Conservation (phyloP, 2,797 vertebrate species). For the Urocyon cinereoargenteus region DNA sequence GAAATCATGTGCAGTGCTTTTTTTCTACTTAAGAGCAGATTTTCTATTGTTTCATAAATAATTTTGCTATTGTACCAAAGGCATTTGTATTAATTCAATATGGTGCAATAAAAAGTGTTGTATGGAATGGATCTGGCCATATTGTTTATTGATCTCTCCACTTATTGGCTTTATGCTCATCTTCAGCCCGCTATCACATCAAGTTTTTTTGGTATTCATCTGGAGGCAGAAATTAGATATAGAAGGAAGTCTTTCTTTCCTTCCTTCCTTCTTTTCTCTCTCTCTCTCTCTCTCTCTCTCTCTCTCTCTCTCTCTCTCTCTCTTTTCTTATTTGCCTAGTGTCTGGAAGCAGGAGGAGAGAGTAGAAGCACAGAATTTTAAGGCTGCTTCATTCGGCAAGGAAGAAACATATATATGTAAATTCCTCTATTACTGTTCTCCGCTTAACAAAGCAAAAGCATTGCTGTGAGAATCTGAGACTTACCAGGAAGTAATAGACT, state of each 20-base stretch:
- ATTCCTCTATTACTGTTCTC: not conserved
- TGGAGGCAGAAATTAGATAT: slow-evolving; percentile 35
- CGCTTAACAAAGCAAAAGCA: not conserved
- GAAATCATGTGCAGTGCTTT: slow-evolving; percentile 72
- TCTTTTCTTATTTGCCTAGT: not conserved
- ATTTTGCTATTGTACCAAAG: slow-evolving; percentile 83
- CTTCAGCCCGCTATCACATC: slow-evolving; percentile 59
- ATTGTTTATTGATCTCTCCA: slow-evolving; percentile 75
- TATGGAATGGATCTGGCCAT: slow-evolving; percentile 58
- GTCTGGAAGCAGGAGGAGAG: slow-evolving; percentile 6
- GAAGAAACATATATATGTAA: slow-evolving; percentile 4
- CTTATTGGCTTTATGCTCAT: slow-evolving; percentile 61
- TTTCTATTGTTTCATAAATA: slow-evolving; percentile 86
- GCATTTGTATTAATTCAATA: slow-evolving; percentile 83
- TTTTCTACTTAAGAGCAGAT: slow-evolving; percentile 77
- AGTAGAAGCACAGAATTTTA: slow-evolving; percentile 24
- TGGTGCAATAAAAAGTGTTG: slow-evolving; percentile 73
- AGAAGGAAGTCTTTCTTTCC: not conserved
- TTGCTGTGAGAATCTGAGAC: not conserved
- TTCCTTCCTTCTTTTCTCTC: not conserved
- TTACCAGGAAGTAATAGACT: not conserved
- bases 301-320: not conserved
- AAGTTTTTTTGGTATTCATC: slow-evolving; percentile 42
- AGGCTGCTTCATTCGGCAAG: slow-evolving; percentile 37
- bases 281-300: not conserved